phyloP scores from a whole-genome alignment of 30 jellyfish, hydroid and myxozoan species.

The Mastigias papua region DNA sequence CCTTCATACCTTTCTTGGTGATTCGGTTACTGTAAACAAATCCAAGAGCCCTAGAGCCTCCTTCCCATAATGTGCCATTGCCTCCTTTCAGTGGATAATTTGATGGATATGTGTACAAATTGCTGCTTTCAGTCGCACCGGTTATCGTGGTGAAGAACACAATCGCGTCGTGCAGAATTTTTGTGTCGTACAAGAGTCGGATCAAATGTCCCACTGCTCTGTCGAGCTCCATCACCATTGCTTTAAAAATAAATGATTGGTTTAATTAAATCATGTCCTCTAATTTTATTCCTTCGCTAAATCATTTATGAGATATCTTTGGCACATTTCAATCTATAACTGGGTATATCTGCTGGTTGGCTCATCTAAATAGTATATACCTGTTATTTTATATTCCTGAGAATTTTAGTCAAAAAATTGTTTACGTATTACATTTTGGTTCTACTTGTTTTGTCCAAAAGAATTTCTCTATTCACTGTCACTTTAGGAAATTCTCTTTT shows the following conservation, averaged over 20 bases:
- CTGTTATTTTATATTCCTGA: too few relatives aligned
- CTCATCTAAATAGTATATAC: too few relatives aligned
- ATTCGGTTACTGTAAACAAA: constrained; percentile 97
- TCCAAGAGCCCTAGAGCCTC: constrained; percentile 97
- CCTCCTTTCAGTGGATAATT: constrained; percentile 96
- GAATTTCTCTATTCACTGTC: too few relatives aligned
- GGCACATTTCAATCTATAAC: too few relatives aligned
- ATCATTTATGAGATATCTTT: too few relatives aligned
- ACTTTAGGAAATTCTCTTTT: too few relatives aligned
- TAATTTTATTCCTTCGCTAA: too few relatives aligned
- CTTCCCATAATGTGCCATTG: constrained; percentile 99
- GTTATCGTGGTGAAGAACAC: constrained; percentile 94
- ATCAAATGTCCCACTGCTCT: constrained; percentile 97
- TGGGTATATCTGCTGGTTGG: too few relatives aligned
- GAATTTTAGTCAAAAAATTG: too few relatives aligned
- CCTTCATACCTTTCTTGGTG: constrained; percentile 82
- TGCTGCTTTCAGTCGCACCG: constrained; percentile 90
- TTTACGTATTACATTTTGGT: too few relatives aligned
- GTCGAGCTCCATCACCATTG: constrained; percentile 97
- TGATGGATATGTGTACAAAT: constrained; percentile 95
- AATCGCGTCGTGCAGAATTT: constrained; percentile 92
- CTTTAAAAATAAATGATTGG: constrained; percentile 21
- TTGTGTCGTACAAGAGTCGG: constrained; percentile 94
- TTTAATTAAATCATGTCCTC: too few relatives aligned
- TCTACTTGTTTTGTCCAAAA: too few relatives aligned